phyloP scores from a whole-genome alignment of 2,797 vertebrate species.

The Gallinago solitaria region DNA sequence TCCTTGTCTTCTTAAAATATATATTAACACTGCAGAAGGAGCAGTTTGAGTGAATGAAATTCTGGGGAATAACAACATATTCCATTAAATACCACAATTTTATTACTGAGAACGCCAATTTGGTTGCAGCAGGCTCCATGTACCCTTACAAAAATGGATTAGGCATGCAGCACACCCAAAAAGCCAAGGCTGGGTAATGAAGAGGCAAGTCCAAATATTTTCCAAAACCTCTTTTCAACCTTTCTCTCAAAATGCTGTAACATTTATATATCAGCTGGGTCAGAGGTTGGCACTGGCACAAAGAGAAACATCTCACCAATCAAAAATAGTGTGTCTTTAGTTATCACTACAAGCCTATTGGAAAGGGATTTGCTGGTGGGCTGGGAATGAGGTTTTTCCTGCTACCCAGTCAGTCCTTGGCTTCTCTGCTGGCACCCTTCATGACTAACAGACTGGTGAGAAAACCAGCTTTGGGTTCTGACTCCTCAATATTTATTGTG shows the following conservation, averaged over 20 bases:
- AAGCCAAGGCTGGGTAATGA: neutral
- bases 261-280: neutral
- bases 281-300: neutral
- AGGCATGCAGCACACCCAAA: neutral
- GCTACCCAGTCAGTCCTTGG: neutral
- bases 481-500: neutral
- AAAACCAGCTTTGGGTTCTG: neutral
- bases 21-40: neutral
- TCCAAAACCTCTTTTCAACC: neutral
- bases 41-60: neutral
- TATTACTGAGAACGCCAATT: neutral
- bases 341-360: neutral
- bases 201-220: neutral
- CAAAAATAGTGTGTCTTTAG: neutral
- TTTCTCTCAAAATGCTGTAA: neutral
- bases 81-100: neutral
- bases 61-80: neutral
- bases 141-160: neutral
- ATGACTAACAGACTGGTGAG: neutral
- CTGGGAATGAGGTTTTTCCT: neutral
- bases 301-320: neutral
- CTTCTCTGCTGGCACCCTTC: neutral
- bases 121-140: neutral
- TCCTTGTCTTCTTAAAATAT: neutral
- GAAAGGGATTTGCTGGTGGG: neutral